Conservation (phyloP, 2,888 invertebrate species). For the Cataglyphis altisquamis region DNA sequence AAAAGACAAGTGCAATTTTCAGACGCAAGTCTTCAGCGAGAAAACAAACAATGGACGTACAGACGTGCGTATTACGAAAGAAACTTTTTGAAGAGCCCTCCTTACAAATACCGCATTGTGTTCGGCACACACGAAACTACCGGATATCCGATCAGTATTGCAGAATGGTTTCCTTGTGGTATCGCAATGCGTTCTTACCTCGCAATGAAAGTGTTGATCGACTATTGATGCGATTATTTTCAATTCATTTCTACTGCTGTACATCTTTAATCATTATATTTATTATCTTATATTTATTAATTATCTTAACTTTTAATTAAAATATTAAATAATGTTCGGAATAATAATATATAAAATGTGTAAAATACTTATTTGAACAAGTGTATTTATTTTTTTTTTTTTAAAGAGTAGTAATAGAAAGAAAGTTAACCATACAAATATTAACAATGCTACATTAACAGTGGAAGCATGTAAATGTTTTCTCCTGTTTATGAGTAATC, state of each 20-base stretch:
- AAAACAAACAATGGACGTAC: slow-evolving; percentile 9
- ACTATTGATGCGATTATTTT: slow-evolving; percentile 15
- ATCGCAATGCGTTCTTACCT: neutral
- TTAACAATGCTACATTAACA: neutral
- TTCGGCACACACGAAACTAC: slow-evolving; percentile 38
- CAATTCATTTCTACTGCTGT: neutral
- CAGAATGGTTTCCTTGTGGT: slow-evolving; percentile 48
- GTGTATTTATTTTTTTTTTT: neutral
- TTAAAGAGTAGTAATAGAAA: neutral
- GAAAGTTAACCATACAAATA: neutral
- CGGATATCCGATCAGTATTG: slow-evolving; percentile 36
- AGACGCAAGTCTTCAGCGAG: neutral
- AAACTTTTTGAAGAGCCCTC: slow-evolving; percentile 4
- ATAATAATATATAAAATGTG: neutral
- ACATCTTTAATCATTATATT: neutral
- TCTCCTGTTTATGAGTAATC: neutral
- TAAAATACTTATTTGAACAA: neutral
- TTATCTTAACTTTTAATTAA: neutral
- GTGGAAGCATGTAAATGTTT: neutral
- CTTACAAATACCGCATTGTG: slow-evolving; percentile 32
- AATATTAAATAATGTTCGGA: neutral
- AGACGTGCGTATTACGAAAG: slow-evolving; percentile 26
- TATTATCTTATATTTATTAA: neutral
- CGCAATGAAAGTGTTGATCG: slow-evolving; percentile 17
- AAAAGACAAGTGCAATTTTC: slow-evolving; percentile 16